Evolutionary conservation across 2,888 invertebrate genomes (phyloP).

Genomic region (Chironomus tentans): DNA sequence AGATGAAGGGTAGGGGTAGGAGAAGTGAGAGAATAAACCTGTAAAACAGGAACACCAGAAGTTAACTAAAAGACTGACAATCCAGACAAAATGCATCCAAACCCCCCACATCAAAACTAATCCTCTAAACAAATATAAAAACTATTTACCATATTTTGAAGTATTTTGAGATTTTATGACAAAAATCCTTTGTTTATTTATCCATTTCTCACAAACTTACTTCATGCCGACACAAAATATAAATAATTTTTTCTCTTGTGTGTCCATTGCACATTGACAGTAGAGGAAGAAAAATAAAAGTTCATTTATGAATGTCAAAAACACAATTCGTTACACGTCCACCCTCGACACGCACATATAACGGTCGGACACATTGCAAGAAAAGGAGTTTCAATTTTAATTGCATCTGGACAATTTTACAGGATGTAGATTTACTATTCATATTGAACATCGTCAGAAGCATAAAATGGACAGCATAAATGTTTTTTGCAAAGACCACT

Average conservation of each 20-base stretch:
- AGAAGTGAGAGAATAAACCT: no score
- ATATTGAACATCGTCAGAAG: background rate
- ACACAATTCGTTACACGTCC: conserved; percentile 17
- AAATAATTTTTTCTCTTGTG: background rate
- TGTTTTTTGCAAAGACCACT: conserved; percentile 12
- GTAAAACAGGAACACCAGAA: no score
- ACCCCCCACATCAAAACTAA: no score
- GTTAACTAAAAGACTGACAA: background rate
- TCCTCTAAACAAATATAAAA: no score
- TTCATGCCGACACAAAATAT: background rate
- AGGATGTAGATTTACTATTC: background rate
- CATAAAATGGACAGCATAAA: conserved; percentile 18
- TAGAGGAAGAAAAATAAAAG: background rate
- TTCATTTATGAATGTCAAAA: conserved; percentile 24
- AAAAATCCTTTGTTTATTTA: conserved; percentile 14
- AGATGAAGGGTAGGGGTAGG: no score
- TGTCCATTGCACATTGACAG: background rate
- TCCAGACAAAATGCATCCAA: no score
- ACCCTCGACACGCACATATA: conserved; percentile 20
- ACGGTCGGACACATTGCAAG: background rate
- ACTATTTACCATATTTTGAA: no score
- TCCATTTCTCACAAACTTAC: background rate
- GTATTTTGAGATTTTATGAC: conserved; percentile 8
- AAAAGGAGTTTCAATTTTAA: conserved; percentile 24
- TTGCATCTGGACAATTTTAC: conserved; percentile 24